Percentiles rank a stretch among this genome's conserved stretches.
These are phyloP conservation scores for Furcifer pardalis DNA, from an alignment of 2,797 vertebrate genomes.

Conservation along the genomic window DNA sequence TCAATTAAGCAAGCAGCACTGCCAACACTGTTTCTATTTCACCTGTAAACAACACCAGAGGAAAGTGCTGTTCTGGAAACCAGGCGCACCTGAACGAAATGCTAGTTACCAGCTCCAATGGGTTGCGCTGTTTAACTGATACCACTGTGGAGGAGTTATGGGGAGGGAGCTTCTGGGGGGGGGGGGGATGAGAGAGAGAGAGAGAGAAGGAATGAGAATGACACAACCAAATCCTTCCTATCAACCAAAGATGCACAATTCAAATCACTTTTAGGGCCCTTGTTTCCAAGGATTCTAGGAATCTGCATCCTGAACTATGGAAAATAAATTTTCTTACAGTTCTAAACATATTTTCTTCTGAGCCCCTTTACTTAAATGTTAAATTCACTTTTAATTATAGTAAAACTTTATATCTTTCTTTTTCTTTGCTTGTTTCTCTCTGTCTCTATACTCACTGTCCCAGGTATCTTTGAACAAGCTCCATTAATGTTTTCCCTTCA, in stretches of 20 bases:
- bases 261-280: background rate
- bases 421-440: background rate
- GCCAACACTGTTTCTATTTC: conserved; percentile 48
- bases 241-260: background rate
- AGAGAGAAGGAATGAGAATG: background rate
- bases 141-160: background rate
- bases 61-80: conserved; percentile 40
- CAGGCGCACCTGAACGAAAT: conserved; percentile 59
- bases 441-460: background rate
- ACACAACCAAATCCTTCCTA: background rate
- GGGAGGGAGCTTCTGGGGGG: background rate
- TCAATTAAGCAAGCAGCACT: conserved; percentile 29
- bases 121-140: conserved; percentile 33
- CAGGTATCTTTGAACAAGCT: background rate
- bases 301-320: background rate
- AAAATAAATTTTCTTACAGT: background rate
- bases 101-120: conserved; percentile 59
- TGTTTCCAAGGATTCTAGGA: background rate
- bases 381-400: background rate
- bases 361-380: background rate
- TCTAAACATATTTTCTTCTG: background rate
- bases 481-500: too few species aligned
- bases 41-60: conserved; percentile 62
- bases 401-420: too few species aligned
- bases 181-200: background rate